These are phyloP conservation scores for Agrotis segetum DNA, from an alignment of 2,888 invertebrate species.

Conservation along the genomic window DNA sequence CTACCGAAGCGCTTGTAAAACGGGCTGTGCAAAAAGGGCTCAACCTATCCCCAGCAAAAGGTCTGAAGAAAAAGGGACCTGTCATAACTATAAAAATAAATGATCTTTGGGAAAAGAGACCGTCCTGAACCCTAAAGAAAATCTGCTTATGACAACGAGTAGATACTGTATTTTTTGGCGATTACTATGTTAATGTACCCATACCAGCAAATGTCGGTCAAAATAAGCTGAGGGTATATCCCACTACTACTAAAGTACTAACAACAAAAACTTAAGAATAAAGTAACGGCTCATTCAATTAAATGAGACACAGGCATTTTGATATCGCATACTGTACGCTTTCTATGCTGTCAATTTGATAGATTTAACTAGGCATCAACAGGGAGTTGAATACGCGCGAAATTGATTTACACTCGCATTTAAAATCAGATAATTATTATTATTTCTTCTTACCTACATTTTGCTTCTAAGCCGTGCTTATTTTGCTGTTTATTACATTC, in stretches of 20 bases:
- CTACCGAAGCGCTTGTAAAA: background rate
- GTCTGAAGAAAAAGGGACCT: background rate
- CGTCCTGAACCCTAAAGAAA: no score
- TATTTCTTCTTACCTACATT: conserved; percentile 39
- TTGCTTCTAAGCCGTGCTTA: background rate
- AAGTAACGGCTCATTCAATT: conserved; percentile 29
- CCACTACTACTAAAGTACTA: background rate
- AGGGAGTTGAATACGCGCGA: conserved; percentile 42
- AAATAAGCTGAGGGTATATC: background rate
- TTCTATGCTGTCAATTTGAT: conserved; percentile 50
- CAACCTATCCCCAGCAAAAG: background rate
- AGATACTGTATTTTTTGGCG: no score
- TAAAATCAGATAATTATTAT: conserved; percentile 42
- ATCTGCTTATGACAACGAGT: no score
- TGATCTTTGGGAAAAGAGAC: no score
- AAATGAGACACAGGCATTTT: conserved; percentile 32
- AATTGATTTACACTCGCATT: conserved; percentile 64
- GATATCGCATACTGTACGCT: conserved; percentile 40
- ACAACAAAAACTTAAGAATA: background rate
- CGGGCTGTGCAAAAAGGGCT: background rate
- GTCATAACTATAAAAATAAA: no score
- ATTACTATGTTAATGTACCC: no score
- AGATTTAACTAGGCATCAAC: conserved; percentile 37
- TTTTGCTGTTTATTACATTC: conserved; percentile 23
- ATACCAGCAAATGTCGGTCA: background rate